Conservation (phyloP, 2,797 vertebrate species). For the Otolemur crassicaudatus region DNA sequence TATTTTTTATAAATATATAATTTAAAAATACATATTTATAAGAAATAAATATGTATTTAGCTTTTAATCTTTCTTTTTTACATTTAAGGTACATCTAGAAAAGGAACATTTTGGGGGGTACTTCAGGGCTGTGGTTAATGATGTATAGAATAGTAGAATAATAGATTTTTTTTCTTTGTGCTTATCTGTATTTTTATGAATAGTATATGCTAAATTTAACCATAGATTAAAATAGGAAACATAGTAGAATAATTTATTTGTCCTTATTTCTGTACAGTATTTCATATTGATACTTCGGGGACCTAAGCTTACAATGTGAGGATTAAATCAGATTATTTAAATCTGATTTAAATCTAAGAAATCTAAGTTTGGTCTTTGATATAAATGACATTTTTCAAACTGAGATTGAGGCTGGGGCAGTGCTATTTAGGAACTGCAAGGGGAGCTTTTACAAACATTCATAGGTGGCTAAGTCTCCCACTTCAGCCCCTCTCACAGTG, state of each 20-base stretch:
- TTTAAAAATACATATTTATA: neutral
- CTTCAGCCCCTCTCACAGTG: neutral
- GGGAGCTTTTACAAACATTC: neutral
- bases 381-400: slow-evolving; percentile 23
- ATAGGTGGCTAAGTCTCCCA: neutral
- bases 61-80: neutral
- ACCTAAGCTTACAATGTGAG: neutral
- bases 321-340: neutral
- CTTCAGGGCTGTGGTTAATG: neutral
- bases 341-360: neutral
- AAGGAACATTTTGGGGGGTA: neutral
- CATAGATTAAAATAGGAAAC: slow-evolving; percentile 1
- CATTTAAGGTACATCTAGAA: neutral
- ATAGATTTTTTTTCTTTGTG: neutral
- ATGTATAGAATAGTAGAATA: neutral
- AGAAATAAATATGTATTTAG: neutral
- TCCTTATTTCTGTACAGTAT: neutral
- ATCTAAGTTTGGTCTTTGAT: neutral
- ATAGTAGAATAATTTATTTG: slow-evolving; percentile 7
- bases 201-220: neutral
- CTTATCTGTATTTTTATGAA: slow-evolving; percentile 38
- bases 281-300: neutral
- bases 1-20: neutral
- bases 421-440: neutral
- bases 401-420: neutral